Evolutionary conservation across 2,888 invertebrate genomes (phyloP).

Genomic region (Melolontha melolontha): DNA sequence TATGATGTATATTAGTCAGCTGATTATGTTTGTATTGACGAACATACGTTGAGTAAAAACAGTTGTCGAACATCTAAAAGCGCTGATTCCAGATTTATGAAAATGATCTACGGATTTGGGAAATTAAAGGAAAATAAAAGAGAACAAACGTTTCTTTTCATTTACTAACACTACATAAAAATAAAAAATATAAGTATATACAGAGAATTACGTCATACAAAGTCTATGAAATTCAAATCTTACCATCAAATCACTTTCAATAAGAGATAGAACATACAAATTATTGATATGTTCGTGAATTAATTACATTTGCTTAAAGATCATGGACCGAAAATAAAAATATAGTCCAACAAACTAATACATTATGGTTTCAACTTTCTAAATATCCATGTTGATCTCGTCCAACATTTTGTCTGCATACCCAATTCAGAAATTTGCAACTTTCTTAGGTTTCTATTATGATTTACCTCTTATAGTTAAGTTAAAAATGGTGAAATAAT

Average conservation of each 20-base stretch:
- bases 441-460: conserved; percentile 1
- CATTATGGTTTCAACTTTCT: too few species aligned
- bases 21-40: too few species aligned
- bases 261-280: conserved; percentile 20
- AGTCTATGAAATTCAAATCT: conserved; percentile 32
- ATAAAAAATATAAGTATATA: conserved; percentile 39
- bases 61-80: too few species aligned
- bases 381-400: too few species aligned
- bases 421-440: too few species aligned
- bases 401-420: too few species aligned
- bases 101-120: too few species aligned
- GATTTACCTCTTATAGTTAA: conserved; percentile 21
- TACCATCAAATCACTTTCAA: conserved; percentile 22
- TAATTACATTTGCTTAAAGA: not conserved
- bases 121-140: not conserved
- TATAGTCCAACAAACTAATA: not conserved
- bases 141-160: conserved; percentile 22
- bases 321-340: not conserved
- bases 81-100: too few species aligned
- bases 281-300: conserved; percentile 5
- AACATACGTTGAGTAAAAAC: too few species aligned
- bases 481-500: conserved; percentile 21
- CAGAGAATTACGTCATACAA: conserved; percentile 30
- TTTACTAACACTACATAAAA: conserved; percentile 40
- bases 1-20: too few species aligned